A percentile compares a stretch with the other conserved stretches of the same genome.
Evolutionary conservation across 2,113 vertebrate species (phyloP).

Genomic region (Platichthys flesus): DNA sequence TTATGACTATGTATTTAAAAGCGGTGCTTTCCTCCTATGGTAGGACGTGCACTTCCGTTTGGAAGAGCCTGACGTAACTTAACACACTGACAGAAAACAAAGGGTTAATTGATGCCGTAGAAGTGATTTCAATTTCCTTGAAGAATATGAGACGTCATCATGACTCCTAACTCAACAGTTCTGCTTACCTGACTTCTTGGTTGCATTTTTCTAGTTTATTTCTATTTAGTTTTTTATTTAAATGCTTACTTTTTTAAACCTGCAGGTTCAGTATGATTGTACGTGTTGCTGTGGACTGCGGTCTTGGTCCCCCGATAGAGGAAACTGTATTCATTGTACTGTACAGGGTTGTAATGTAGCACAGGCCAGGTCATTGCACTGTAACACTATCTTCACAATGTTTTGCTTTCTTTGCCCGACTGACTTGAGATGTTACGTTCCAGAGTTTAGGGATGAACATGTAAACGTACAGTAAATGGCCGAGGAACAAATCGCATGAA

Average conservation of each 20-base stretch:
- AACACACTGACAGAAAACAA: slow-evolving; percentile 52
- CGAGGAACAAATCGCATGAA: slow-evolving; percentile 49
- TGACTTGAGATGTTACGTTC: slow-evolving; percentile 19
- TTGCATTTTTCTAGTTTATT: slow-evolving; percentile 49
- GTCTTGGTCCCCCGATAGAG: slow-evolving; percentile 10
- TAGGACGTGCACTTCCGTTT: slow-evolving; percentile 91
- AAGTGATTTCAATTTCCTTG: slow-evolving; percentile 44
- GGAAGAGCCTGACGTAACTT: slow-evolving; percentile 54
- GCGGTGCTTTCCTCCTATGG: slow-evolving; percentile 99
- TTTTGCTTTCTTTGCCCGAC: slow-evolving; percentile 13
- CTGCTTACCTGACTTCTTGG: slow-evolving; percentile 64
- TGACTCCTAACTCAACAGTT: slow-evolving; percentile 61
- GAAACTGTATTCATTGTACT: slow-evolving; percentile 43
- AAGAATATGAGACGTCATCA: slow-evolving; percentile 57
- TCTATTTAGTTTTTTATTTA: slow-evolving; percentile 36
- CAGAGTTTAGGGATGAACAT: slow-evolving; percentile 43
- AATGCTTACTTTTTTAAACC: slow-evolving; percentile 39
- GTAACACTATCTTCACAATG: slow-evolving; percentile 17
- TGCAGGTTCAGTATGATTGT: slow-evolving; percentile 33
- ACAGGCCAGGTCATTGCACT: slow-evolving; percentile 53
- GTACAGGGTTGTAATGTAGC: slow-evolving; percentile 72
- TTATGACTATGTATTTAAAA: slow-evolving; percentile 69
- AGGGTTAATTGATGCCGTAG: slow-evolving; percentile 46
- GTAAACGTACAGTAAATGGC: slow-evolving; percentile 23
- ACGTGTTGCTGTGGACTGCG: slow-evolving; percentile 10